Percentiles rank a stretch among this genome's conserved stretches.
These are phyloP conservation scores for Drosophila santomea DNA, from an alignment of 1,140 invertebrate species.

Conservation along the genomic window DNA sequence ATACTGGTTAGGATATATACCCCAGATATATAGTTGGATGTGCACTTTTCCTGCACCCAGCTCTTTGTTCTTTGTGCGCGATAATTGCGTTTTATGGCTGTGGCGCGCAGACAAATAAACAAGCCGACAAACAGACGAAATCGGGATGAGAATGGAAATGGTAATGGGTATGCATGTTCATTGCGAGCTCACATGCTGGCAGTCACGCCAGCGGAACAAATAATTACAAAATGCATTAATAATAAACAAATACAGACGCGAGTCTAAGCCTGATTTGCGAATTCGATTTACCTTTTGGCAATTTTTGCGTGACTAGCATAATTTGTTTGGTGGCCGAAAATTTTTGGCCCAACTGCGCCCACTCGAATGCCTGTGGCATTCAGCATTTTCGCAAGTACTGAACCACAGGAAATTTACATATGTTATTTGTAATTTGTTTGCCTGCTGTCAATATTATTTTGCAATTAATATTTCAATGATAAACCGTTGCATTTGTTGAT, in stretches of 20 bases:
- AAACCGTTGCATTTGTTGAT: constrained; percentile 1
- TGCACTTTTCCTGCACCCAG: constrained; percentile 37
- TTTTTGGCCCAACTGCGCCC: constrained; percentile 12
- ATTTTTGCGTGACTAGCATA: constrained; percentile 47
- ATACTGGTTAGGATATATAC: background rate
- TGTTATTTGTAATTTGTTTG: constrained; percentile 70
- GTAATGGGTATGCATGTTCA: background rate
- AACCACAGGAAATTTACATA: constrained; percentile 46
- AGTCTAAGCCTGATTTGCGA: constrained; percentile 12
- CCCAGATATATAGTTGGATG: constrained; percentile 11
- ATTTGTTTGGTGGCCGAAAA: constrained; percentile 27
- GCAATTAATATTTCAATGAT: constrained; percentile 74
- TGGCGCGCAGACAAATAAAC: constrained; percentile 49
- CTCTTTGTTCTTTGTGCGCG: constrained; percentile 52
- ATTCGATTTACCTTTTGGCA: constrained; percentile 39
- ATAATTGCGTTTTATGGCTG: constrained; percentile 71
- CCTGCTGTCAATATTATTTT: constrained; percentile 74
- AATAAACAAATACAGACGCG: constrained; percentile 49
- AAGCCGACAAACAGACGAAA: constrained; percentile 14
- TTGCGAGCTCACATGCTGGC: background rate
- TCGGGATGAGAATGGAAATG: constrained; percentile 2
- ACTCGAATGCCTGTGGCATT: constrained; percentile 9
- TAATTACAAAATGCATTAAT: constrained; percentile 71
- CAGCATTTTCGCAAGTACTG: constrained; percentile 12
- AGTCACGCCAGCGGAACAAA: constrained; percentile 43